Conservation (phyloP, 2,888 invertebrate species). For the Cephalotes varians region DNA sequence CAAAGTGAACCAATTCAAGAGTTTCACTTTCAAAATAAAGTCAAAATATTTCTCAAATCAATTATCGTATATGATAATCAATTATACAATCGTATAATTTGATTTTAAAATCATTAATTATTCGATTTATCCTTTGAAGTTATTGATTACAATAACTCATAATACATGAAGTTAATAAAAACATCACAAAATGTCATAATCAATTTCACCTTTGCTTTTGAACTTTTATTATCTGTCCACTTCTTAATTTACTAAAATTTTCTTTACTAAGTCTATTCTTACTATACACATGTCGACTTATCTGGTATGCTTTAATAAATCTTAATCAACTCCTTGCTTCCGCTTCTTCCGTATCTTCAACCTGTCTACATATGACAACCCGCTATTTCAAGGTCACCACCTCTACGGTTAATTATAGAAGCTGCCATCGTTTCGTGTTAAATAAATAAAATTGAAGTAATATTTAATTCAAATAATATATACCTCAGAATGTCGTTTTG, state of each 20-base stretch:
- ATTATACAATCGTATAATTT: background rate
- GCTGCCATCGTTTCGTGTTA: background rate
- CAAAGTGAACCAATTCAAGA: background rate
- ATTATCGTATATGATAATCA: background rate
- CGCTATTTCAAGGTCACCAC: constrained; percentile 55
- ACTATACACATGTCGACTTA: constrained; percentile 14
- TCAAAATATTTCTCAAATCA: background rate
- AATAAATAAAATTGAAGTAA: too few species aligned
- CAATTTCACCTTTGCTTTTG: constrained; percentile 17
- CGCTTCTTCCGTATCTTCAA: constrained; percentile 41
- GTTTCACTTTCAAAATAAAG: background rate
- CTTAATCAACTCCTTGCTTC: constrained; percentile 38
- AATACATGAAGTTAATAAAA: constrained; percentile 3
- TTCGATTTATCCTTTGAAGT: background rate
- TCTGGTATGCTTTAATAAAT: constrained; percentile 36
- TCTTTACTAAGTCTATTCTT: background rate
- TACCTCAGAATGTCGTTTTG: too few species aligned
- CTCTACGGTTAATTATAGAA: constrained; percentile 36
- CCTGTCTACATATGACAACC: constrained; percentile 46
- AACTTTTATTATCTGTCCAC: background rate
- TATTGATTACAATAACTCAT: background rate
- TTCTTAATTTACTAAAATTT: constrained; percentile 15
- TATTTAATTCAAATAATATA: too few species aligned
- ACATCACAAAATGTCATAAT: constrained; percentile 20
- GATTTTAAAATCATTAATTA: background rate